phyloP scores from a whole-genome alignment of 2,888 invertebrate genomes.

The Colletes collaris region DNA sequence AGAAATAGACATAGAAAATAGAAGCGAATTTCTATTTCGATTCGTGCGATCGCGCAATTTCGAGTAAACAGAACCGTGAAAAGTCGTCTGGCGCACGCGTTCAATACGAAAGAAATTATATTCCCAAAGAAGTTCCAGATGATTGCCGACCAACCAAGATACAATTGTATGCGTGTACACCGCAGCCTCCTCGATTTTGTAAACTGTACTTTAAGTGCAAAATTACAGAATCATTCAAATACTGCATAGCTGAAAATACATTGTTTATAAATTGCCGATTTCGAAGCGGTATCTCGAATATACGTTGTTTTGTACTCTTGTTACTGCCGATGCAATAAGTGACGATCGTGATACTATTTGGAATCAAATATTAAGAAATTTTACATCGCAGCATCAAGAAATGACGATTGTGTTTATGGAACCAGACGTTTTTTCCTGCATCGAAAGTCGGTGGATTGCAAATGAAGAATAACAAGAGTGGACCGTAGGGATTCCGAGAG shows the following conservation, averaged over 20 bases:
- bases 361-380: neutral
- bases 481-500: neutral
- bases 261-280: neutral
- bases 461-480: neutral
- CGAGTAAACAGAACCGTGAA: conserved; percentile 10
- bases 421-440: neutral
- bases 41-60: neutral
- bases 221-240: neutral
- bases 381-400: neutral
- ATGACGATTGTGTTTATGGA: neutral
- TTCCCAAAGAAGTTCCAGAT: neutral
- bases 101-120: neutral
- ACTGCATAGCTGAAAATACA: neutral
- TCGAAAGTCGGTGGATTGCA: neutral
- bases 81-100: neutral
- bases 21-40: conserved; percentile 25
- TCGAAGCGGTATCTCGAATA: neutral
- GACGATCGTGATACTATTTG: neutral
- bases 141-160: conserved; percentile 18
- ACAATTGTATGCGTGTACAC: neutral
- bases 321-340: too few relatives aligned
- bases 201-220: conserved; percentile 26
- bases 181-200: neutral
- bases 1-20: conserved; percentile 12
- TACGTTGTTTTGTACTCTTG: neutral